phyloP scores from a whole-genome alignment of 1,140 invertebrate genomes.

The Rhizoglyphus robini region DNA sequence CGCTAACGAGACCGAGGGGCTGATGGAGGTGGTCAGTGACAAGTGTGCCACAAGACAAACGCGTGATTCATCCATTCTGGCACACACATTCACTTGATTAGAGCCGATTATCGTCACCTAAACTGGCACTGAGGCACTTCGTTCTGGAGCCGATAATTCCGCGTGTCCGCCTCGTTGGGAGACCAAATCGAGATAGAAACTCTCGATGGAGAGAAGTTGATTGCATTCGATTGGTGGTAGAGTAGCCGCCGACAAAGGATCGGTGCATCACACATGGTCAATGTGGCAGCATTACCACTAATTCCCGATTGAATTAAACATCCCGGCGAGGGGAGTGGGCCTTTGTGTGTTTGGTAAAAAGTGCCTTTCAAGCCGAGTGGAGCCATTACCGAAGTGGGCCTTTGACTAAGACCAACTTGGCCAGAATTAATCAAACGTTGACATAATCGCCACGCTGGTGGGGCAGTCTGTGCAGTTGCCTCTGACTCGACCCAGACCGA shows the following conservation, averaged over 20 bases:
- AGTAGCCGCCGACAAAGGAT: not conserved
- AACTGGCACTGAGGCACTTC: not conserved
- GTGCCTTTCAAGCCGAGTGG: not conserved
- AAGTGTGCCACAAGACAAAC: too few relatives aligned
- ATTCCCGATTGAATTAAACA: constrained; percentile 10
- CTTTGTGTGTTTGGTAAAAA: constrained; percentile 2
- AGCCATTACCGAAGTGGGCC: not conserved
- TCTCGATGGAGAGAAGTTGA: not conserved
- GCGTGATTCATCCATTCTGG: constrained; percentile 7
- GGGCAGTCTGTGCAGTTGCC: not conserved
- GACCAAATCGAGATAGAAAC: not conserved
- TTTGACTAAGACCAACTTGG: not conserved
- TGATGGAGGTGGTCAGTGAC: too few relatives aligned
- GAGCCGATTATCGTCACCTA: constrained; percentile 4
- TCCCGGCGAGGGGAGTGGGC: constrained; percentile 2
- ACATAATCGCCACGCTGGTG: not conserved
- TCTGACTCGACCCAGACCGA: not conserved
- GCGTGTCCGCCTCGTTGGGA: not conserved
- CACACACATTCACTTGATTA: not conserved
- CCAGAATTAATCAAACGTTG: constrained; percentile 8
- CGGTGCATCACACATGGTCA: not conserved
- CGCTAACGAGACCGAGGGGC: too few relatives aligned
- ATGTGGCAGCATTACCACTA: not conserved
- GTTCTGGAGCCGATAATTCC: too few relatives aligned
- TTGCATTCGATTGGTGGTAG: not conserved